Percentiles rank a stretch among this genome's conserved stretches.
These are phyloP conservation scores for Scaptomyza montana DNA, from an alignment of 1,140 invertebrate genomes.

Conservation along the genomic window DNA sequence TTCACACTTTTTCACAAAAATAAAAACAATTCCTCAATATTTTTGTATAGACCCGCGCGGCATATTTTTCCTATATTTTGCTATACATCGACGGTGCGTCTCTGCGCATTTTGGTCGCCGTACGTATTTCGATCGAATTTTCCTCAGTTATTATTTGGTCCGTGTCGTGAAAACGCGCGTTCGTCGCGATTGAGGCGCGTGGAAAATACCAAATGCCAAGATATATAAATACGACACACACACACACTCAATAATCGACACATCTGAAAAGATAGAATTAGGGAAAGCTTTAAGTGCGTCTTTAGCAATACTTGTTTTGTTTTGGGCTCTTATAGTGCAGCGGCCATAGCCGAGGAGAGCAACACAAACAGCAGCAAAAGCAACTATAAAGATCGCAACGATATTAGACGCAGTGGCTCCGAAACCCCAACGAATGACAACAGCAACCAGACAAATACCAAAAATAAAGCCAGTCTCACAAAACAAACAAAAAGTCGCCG, in stretches of 20 bases:
- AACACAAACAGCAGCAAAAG: constrained; percentile 45
- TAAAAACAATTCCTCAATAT: constrained; percentile 82
- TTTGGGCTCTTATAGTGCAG: constrained; percentile 57
- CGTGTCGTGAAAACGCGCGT: constrained; percentile 76
- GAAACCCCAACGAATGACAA: constrained; percentile 73
- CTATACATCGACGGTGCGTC: constrained; percentile 31
- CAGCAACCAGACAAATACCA: constrained; percentile 25
- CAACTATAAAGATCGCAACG: constrained; percentile 24
- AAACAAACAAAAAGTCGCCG: constrained; percentile 65
- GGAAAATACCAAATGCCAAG: constrained; percentile 38
- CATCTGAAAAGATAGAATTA: constrained; percentile 23
- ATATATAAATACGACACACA: constrained; percentile 14
- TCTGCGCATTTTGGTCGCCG: constrained; percentile 48
- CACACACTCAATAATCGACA: constrained; percentile 20
- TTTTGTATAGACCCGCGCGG: constrained; percentile 43
- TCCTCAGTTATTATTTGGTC: constrained; percentile 76
- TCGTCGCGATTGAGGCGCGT: constrained; percentile 66
- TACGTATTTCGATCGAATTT: constrained; percentile 63
- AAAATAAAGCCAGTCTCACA: constrained; percentile 40
- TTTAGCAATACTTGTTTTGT: constrained; percentile 45
- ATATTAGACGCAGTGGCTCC: constrained; percentile 50
- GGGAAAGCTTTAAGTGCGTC: constrained; percentile 39
- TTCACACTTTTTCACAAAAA: constrained; percentile 81
- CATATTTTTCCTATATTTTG: constrained; percentile 52
- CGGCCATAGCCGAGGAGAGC: constrained; percentile 59